A percentile compares a stretch with the other conserved stretches of the same genome.
Conservation (phyloP, 2,888 invertebrate genomes). For the Tipula helvola region DNA sequence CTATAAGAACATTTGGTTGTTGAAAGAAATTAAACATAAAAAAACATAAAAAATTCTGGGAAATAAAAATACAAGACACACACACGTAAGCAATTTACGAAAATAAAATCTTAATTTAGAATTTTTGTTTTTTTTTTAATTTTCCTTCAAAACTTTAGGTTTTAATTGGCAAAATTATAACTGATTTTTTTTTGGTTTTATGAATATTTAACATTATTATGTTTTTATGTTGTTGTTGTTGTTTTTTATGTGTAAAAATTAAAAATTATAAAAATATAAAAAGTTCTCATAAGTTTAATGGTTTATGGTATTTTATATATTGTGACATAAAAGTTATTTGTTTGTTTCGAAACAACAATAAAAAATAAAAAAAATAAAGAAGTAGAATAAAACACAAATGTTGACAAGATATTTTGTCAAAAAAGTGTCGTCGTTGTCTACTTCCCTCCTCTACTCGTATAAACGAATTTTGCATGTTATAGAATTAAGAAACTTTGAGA, state of each 20-base stretch:
- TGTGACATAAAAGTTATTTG: background rate
- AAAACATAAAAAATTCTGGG: background rate
- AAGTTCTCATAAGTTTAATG: conserved; percentile 4
- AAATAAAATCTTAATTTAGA: background rate
- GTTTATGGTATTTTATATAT: background rate
- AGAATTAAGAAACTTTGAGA: background rate
- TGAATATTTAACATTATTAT: background rate
- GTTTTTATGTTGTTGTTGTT: background rate
- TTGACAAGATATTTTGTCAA: background rate
- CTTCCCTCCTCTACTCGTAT: background rate
- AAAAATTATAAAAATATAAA: background rate
- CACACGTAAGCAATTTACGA: background rate
- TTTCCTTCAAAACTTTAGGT: background rate
- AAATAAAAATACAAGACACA: background rate
- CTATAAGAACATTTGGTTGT: background rate
- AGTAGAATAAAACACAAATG: background rate
- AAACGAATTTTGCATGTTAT: background rate
- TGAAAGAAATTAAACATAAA: background rate
- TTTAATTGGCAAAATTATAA: background rate
- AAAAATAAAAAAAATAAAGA: background rate
- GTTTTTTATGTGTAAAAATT: background rate
- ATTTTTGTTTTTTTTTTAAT: background rate
- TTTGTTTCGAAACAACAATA: background rate
- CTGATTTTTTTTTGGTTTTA: background rate
- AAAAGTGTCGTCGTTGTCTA: background rate